These are phyloP conservation scores for Lycaon pictus DNA, from an alignment of 2,113 vertebrate genomes.

Conservation along the genomic window DNA sequence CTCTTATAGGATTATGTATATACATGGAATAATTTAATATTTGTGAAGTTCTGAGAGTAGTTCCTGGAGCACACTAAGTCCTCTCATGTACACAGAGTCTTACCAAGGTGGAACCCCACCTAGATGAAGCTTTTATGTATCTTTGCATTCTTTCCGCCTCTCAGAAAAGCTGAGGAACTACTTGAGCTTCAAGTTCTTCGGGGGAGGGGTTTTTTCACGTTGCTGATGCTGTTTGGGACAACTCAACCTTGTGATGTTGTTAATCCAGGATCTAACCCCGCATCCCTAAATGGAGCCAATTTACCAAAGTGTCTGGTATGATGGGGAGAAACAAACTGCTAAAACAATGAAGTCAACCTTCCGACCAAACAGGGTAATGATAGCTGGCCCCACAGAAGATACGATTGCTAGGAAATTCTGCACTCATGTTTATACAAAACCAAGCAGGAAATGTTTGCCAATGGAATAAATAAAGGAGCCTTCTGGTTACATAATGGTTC, in stretches of 20 bases:
- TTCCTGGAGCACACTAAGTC: neutral
- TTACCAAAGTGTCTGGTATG: constrained; percentile 35
- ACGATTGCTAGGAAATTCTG: constrained; percentile 76
- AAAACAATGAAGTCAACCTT: constrained; percentile 72
- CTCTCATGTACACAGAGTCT: neutral
- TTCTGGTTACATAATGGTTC: constrained; percentile 76
- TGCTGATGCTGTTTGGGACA: constrained; percentile 36
- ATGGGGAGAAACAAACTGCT: neutral
- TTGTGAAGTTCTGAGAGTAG: neutral
- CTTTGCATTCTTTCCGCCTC: constrained; percentile 20
- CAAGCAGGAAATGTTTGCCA: constrained; percentile 76
- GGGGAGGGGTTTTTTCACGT: constrained; percentile 6
- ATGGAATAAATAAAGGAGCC: constrained; percentile 78
- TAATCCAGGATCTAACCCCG: constrained; percentile 30
- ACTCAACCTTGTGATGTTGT: neutral
- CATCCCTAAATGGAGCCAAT: constrained; percentile 1
- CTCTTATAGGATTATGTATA: neutral
- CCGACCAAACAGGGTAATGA: constrained; percentile 72
- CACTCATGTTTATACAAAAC: constrained; percentile 77
- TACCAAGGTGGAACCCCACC: neutral
- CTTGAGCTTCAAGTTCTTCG: neutral
- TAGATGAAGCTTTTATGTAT: neutral
- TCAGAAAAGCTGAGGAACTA: constrained; percentile 3
- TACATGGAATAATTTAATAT: neutral
- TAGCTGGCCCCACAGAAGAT: constrained; percentile 70